These are phyloP conservation scores for Dicrostonyx torquatus DNA, from an alignment of 2,797 vertebrate species.

Conservation along the genomic window DNA sequence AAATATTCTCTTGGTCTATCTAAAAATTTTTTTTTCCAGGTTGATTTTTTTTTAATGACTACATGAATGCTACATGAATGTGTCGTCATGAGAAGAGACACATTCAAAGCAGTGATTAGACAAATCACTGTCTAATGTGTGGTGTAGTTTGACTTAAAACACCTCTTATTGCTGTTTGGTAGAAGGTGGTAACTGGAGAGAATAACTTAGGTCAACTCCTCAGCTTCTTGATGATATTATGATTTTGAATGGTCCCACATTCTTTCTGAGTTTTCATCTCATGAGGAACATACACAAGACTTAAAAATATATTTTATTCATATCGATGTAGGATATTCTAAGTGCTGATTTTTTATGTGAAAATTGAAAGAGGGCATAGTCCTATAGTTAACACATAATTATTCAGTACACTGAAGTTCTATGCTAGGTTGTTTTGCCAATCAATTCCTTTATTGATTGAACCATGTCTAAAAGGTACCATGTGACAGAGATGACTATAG, in stretches of 20 bases:
- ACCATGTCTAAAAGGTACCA: background rate
- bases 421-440: background rate
- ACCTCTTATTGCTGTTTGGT: background rate
- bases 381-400: background rate
- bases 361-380: background rate
- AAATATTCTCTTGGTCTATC: background rate
- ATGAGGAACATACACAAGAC: background rate
- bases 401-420: background rate
- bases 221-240: background rate
- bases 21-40: background rate
- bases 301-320: background rate
- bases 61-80: background rate
- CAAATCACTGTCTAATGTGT: background rate
- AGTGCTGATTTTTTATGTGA: background rate
- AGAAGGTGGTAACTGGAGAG: background rate
- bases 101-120: background rate
- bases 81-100: background rate
- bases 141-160: background rate
- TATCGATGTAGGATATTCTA: background rate
- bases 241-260: background rate
- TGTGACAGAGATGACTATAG: background rate
- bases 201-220: background rate
- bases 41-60: too few relatives aligned
- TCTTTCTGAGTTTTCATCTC: background rate
- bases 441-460: slow-evolving; percentile 13